Evolutionary conservation across 2,113 vertebrate genomes (phyloP), one percentile per base, ranked within the genome.

Genomic region (Nipponia nippon): DNA sequence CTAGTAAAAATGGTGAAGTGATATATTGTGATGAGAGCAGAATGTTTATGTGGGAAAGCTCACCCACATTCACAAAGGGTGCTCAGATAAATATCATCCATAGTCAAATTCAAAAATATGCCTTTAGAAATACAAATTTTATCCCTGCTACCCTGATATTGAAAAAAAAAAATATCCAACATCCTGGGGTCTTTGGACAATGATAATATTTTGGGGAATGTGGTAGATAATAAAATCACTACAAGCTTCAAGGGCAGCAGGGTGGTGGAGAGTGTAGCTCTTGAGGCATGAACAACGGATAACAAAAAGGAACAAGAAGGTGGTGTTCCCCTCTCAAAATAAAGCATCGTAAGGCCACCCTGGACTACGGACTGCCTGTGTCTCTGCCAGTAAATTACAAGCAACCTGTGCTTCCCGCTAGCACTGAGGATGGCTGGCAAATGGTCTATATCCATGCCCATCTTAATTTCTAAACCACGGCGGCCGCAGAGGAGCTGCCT

Each of bases 191-290:
- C 26, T 40, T 81, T 75, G 38, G 32, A 29, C 26, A 78, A 26
- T 23, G 16, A 9, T 25, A 73, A 13, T 46, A 25, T 47, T 80
- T 91, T 58, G 50, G 32, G 44, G 17, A 76, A 75, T 16, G 11
- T 4, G 6, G 34, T 42, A 63, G 26, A 49, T 34, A 84, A 85
- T 40, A 69, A 85, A 80, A 82, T 61, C 49, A 59, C 38, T 67
- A 38, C 42, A 65, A 79, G 30, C 16, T 86, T 71, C 71, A 88
- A 70, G 62, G 32, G 40, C 19, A 56, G 25, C 13, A 13, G 4
- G n/a, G 19, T 27, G 22, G n/a, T 0, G 0, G 77, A 46, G 26
- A 73, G 26, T 10, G 5, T 50, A 80, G 34, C 34, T 65, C 38
- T 66, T n/a, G 56, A 80, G 27, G 67, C 1, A 3, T 13, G 42